phyloP scores from a whole-genome alignment of 2,797 vertebrate genomes.

The Sardinella longiceps region DNA sequence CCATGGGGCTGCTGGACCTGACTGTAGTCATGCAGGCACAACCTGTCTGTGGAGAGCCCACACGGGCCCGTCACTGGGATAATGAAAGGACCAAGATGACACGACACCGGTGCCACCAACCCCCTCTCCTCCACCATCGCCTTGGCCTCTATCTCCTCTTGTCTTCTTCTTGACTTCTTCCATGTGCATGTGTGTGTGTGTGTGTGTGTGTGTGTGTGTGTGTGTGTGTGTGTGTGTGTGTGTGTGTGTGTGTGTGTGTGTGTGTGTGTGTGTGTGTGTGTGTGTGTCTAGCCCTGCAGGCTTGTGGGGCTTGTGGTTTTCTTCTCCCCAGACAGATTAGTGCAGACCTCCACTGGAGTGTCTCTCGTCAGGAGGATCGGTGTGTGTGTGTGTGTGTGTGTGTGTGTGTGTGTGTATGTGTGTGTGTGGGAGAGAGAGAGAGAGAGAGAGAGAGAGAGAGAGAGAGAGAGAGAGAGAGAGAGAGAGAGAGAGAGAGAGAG shows the following conservation, averaged over 20 bases:
- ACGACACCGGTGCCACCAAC: neutral
- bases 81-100: neutral
- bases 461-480: neutral
- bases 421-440: neutral
- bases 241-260: neutral
- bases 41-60: neutral
- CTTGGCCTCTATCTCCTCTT: neutral
- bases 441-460: neutral
- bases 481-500: too few species aligned
- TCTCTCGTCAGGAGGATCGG: neutral
- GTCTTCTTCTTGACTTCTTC: neutral
- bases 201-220: too few species aligned
- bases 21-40: neutral
- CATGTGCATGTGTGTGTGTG: neutral
- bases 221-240: neutral
- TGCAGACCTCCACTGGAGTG: slow-evolving; percentile 15
- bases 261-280: neutral
- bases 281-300: neutral
- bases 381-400: neutral
- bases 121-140: neutral
- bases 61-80: neutral
- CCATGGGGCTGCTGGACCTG: neutral
- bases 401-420: neutral
- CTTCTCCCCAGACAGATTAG: slow-evolving; percentile 2
- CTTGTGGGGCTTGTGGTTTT: neutral